These are phyloP conservation scores for Nesospiza acunhae DNA, from an alignment of 2,113 vertebrate genomes.

Conservation along the genomic window DNA sequence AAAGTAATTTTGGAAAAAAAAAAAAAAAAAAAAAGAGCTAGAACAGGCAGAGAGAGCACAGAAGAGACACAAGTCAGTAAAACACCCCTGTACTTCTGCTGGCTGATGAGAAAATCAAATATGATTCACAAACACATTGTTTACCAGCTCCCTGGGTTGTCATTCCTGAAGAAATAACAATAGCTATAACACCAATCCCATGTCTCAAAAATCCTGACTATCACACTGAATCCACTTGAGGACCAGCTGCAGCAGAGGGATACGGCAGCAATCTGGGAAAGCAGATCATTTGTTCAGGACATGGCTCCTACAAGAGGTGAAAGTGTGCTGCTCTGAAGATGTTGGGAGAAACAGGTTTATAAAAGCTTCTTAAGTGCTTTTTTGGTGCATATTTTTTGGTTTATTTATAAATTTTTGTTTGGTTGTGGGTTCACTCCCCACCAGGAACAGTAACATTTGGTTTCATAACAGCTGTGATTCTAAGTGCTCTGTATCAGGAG, in stretches of 20 bases:
- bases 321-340: background rate
- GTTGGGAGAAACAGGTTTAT: background rate
- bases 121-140: background rate
- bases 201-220: background rate
- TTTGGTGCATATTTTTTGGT: background rate
- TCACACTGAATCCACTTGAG: background rate
- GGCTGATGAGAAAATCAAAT: background rate
- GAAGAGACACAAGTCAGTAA: background rate
- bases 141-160: background rate
- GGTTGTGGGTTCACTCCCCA: fast-evolving
- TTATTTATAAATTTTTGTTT: background rate
- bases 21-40: background rate
- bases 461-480: background rate
- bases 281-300: background rate
- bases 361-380: background rate
- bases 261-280: background rate
- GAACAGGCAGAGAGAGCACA: background rate
- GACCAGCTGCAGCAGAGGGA: background rate
- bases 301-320: background rate
- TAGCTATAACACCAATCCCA: background rate
- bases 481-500: background rate
- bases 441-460: background rate
- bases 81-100: background rate
- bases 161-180: background rate
- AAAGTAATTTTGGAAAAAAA: background rate